These are phyloP conservation scores for Wiebesia pumilae DNA, from an alignment of 1,140 invertebrate species.

Conservation along the genomic window DNA sequence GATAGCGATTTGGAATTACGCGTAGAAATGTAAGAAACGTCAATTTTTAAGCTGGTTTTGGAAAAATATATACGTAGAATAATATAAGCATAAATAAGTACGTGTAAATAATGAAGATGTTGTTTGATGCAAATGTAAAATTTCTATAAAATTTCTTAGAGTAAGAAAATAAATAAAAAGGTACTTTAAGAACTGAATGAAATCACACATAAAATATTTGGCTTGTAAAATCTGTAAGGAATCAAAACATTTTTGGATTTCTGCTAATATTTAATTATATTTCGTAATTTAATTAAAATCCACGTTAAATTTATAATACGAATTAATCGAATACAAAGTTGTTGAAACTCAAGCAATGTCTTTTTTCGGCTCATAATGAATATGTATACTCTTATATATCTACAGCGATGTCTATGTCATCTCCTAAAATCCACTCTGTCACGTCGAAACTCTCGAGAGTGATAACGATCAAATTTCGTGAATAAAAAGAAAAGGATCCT, in stretches of 20 bases:
- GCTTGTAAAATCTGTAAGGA: slow-evolving; percentile 9
- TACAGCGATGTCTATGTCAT: slow-evolving; percentile 48
- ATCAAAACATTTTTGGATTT: slow-evolving; percentile 1
- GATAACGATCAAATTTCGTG: slow-evolving; percentile 50
- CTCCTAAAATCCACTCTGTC: slow-evolving; percentile 51
- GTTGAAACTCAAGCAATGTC: slow-evolving; percentile 32
- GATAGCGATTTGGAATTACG: background rate
- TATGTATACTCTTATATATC: slow-evolving; percentile 45
- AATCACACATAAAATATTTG: background rate
- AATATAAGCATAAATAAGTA: background rate
- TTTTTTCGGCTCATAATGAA: slow-evolving; percentile 47
- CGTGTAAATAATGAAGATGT: background rate
- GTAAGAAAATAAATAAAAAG: background rate
- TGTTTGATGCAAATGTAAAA: slow-evolving; percentile 6
- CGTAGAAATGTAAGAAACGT: background rate
- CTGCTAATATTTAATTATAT: slow-evolving; percentile 21
- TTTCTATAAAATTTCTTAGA: background rate
- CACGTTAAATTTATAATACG: slow-evolving; percentile 35
- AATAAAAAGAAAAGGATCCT: slow-evolving; percentile 44
- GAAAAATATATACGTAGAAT: background rate
- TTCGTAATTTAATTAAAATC: slow-evolving; percentile 46
- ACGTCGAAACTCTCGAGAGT: slow-evolving; percentile 34
- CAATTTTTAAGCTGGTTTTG: background rate
- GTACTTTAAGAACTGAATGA: background rate
- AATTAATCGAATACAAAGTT: slow-evolving; percentile 34